phyloP scores from a whole-genome alignment of 2,797 vertebrate species.

The Psittacula echo region DNA sequence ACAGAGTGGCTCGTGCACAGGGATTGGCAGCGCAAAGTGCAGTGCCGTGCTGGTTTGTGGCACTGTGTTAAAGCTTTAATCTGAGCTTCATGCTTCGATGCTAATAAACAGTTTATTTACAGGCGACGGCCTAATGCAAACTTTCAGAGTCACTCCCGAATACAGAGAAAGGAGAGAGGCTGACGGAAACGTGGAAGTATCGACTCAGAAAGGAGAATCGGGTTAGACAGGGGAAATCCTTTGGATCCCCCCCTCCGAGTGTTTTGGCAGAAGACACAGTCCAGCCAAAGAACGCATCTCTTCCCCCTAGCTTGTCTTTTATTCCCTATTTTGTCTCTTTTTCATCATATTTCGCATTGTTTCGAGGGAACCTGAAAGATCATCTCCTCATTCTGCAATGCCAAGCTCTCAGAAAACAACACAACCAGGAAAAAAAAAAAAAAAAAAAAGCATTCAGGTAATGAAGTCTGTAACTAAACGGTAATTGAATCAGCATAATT shows the following conservation, averaged over 20 bases:
- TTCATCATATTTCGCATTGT: constrained; percentile 63
- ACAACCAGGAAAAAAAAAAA: not conserved
- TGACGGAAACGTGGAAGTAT: not conserved
- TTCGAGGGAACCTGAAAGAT: constrained; percentile 73
- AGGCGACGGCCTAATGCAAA: not conserved
- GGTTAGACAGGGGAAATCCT: not conserved
- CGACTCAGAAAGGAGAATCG: not conserved
- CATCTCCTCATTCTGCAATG: not conserved
- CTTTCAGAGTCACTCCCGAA: not conserved
- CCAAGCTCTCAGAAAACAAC: not conserved
- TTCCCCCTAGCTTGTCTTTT: constrained; percentile 7
- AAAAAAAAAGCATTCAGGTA: constrained; percentile 77
- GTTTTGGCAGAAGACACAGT: constrained; percentile 24
- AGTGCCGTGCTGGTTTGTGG: not conserved
- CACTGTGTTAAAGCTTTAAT: not conserved
- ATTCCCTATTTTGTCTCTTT: not conserved
- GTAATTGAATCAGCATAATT: constrained; percentile 88
- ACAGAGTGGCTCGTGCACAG: accelerated
- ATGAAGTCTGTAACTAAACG: constrained; percentile 86
- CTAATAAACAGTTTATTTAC: not conserved
- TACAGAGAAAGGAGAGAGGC: not conserved
- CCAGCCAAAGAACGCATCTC: not conserved
- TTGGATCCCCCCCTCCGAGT: not conserved
- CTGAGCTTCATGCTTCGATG: not conserved
- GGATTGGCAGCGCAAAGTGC: not conserved